Percentiles rank a stretch among this genome's conserved stretches.
These are phyloP conservation scores for Charina bottae DNA, from an alignment of 2,113 vertebrate genomes.

Conservation along the genomic window DNA sequence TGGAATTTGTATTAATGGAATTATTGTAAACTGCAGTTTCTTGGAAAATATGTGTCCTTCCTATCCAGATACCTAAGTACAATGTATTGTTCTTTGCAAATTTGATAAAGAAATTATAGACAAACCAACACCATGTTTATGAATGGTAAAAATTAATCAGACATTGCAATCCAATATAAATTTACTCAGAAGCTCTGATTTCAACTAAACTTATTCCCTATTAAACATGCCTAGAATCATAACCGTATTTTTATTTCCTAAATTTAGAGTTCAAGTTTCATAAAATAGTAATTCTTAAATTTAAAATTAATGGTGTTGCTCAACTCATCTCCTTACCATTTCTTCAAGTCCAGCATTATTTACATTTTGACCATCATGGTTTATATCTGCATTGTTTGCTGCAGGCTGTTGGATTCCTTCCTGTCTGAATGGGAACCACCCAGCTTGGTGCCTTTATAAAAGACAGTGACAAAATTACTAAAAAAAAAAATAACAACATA, in stretches of 20 bases:
- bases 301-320: neutral
- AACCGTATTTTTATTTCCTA: neutral
- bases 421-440: constrained; percentile 95
- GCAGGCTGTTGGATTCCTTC: constrained; percentile 77
- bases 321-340: constrained; percentile 77
- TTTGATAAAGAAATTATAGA: neutral
- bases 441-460: constrained; percentile 88
- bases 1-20: neutral
- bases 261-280: neutral
- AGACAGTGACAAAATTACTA: constrained; percentile 23
- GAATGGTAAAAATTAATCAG: neutral
- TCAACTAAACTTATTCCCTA: neutral
- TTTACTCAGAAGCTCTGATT: neutral
- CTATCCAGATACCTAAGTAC: neutral
- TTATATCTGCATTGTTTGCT: constrained; percentile 77
- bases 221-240: neutral
- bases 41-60: neutral
- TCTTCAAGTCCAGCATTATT: constrained; percentile 86
- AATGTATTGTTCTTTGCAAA: neutral
- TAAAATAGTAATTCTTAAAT: neutral
- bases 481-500: neutral
- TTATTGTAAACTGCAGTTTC: neutral
- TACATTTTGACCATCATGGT: constrained; percentile 81
- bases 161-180: neutral
- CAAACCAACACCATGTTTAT: neutral